These are phyloP conservation scores for Tetramorium parvispinum DNA, from an alignment of 1,140 invertebrate species.

Conservation along the genomic window DNA sequence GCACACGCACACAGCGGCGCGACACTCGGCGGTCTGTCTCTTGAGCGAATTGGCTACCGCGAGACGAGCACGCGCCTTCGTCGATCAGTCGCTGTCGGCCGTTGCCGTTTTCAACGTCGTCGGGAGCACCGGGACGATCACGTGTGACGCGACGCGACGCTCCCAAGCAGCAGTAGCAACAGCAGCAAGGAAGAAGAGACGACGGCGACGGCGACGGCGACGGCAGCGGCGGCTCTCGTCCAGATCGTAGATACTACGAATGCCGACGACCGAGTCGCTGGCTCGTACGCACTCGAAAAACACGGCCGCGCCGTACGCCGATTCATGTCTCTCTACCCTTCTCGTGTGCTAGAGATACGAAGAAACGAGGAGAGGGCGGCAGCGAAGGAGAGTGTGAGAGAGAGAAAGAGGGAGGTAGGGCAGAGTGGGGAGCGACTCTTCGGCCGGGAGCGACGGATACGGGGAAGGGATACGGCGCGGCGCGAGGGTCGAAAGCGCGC, in stretches of 20 bases:
- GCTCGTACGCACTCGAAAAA: slow-evolving; percentile 21
- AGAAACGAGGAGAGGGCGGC: slow-evolving; percentile 6
- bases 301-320: slow-evolving; percentile 25
- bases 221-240: not conserved
- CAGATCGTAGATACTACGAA: slow-evolving; percentile 27
- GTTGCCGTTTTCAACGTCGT: not conserved
- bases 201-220: not conserved
- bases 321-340: slow-evolving; percentile 32
- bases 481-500: slow-evolving; percentile 12
- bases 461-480: not conserved
- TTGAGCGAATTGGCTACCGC: not conserved
- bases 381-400: not conserved
- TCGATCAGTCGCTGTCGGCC: not conserved
- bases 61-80: not conserved
- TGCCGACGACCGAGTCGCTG: not conserved
- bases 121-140: not conserved
- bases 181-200: not conserved
- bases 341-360: slow-evolving; percentile 18
- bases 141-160: not conserved
- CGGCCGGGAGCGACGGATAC: not conserved
- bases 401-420: not conserved
- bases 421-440: slow-evolving; percentile 1
- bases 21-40: not conserved
- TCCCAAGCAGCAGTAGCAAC: not conserved
- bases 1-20: not conserved